phyloP scores from a whole-genome alignment of 1,140 invertebrate species.

The Amyelois transitella region DNA sequence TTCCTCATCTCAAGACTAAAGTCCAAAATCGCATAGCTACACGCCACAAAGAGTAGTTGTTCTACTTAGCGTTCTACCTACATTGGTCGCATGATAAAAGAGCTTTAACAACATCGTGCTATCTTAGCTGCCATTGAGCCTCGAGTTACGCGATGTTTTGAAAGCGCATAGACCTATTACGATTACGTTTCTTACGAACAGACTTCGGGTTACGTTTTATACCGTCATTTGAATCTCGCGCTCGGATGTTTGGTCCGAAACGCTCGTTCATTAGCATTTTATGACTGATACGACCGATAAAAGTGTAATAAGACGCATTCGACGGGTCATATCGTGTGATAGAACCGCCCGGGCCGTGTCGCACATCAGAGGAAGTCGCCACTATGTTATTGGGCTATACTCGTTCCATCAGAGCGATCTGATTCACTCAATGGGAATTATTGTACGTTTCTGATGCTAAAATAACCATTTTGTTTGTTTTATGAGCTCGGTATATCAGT shows the following conservation, averaged over 20 bases:
- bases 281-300: constrained; percentile 72
- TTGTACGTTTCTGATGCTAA: constrained; percentile 51
- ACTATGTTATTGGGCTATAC: constrained; percentile 52
- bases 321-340: constrained; percentile 62
- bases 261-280: constrained; percentile 72
- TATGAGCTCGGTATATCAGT: constrained; percentile 15
- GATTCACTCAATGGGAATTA: constrained; percentile 53
- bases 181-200: constrained; percentile 68
- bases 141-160: constrained; percentile 69
- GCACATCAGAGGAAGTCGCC: constrained; percentile 48
- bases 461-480: constrained; percentile 47
- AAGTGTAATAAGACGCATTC: constrained; percentile 69
- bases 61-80: constrained; percentile 4
- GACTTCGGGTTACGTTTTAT: constrained; percentile 70
- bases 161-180: constrained; percentile 63
- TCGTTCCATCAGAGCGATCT: constrained; percentile 46
- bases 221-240: constrained; percentile 68
- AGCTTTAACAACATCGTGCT: constrained; percentile 64
- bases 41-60: constrained; percentile 5
- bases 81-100: constrained; percentile 55
- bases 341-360: constrained; percentile 51
- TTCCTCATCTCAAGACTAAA: constrained; percentile 1
- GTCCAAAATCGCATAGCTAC: constrained; percentile 19
- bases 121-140: constrained; percentile 48
- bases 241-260: constrained; percentile 70